Evolutionary conservation across 2,797 vertebrate species (phyloP).

Genomic region (Lepus oiostolus): DNA sequence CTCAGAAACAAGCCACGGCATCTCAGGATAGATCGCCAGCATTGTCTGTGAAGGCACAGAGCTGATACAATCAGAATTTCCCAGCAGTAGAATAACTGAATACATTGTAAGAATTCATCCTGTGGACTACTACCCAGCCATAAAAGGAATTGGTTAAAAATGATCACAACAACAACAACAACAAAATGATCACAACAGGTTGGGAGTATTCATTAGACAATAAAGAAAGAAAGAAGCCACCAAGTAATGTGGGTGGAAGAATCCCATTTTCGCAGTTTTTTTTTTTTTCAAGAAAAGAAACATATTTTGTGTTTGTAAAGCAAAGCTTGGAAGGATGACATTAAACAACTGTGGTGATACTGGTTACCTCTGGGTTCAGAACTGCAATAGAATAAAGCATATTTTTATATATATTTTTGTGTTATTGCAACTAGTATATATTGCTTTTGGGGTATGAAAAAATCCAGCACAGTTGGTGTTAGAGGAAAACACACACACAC

Average conservation of each 20-base stretch:
- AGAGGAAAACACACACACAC: background rate
- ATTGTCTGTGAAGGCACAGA: background rate
- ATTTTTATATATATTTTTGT: background rate
- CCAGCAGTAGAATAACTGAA: background rate
- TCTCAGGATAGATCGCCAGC: background rate
- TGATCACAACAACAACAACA: background rate
- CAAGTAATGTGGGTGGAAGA: background rate
- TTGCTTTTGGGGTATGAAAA: background rate
- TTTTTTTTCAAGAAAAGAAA: conserved; percentile 33
- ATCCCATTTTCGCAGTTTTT: background rate
- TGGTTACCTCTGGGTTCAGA: background rate
- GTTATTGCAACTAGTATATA: background rate
- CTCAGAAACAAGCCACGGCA: background rate
- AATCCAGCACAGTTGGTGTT: background rate
- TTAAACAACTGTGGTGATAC: background rate
- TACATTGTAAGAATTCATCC: background rate
- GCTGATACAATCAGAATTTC: background rate
- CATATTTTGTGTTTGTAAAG: background rate
- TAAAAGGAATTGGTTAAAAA: conserved; percentile 3
- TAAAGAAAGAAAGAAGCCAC: background rate
- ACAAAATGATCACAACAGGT: background rate
- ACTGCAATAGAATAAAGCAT: background rate
- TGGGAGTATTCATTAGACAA: background rate
- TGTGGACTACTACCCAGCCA: background rate
- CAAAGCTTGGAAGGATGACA: background rate